Evolutionary conservation across 2,888 invertebrate genomes (phyloP).

Genomic region (Melinaea menophilus): DNA sequence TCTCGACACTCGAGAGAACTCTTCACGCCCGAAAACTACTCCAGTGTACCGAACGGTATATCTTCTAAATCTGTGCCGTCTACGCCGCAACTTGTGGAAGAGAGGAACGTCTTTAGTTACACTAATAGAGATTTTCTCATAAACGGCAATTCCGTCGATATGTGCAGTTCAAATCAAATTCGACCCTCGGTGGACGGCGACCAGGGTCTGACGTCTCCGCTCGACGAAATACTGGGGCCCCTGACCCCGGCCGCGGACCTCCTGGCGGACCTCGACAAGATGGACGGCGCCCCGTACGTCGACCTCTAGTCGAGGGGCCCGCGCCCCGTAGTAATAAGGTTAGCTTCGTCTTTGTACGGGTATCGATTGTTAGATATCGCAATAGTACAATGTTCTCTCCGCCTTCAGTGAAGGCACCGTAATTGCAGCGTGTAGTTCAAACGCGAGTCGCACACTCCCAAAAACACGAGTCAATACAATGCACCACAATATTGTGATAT

Average conservation of each 20-base stretch:
- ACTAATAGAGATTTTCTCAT: slow-evolving; percentile 79
- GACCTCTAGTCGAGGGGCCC: slow-evolving; percentile 63
- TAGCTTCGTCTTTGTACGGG: slow-evolving; percentile 59
- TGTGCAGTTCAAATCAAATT: slow-evolving; percentile 51
- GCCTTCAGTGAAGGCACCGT: slow-evolving; percentile 73
- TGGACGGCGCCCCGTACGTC: slow-evolving; percentile 65
- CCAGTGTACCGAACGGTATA: slow-evolving; percentile 67
- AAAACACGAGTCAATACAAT: slow-evolving; percentile 64
- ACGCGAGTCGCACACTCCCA: slow-evolving; percentile 62
- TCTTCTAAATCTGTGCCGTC: slow-evolving; percentile 87
- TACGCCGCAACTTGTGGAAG: slow-evolving; percentile 80
- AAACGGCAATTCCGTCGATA: slow-evolving; percentile 79
- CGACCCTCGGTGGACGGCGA: slow-evolving; percentile 53
- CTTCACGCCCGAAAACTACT: slow-evolving; percentile 53
- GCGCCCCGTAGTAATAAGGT: slow-evolving; percentile 38
- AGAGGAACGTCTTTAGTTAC: slow-evolving; percentile 77
- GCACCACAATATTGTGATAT: slow-evolving; percentile 37
- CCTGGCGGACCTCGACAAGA: slow-evolving; percentile 70
- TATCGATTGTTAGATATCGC: slow-evolving; percentile 58
- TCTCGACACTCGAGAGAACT: slow-evolving; percentile 60
- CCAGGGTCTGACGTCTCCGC: slow-evolving; percentile 55
- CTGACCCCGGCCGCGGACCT: slow-evolving; percentile 61
- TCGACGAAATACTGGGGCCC: slow-evolving; percentile 65
- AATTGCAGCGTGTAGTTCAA: slow-evolving; percentile 48
- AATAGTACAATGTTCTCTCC: slow-evolving; percentile 66